phyloP scores from a whole-genome alignment of 2,888 invertebrate genomes.

The Halocaridina rubra region DNA sequence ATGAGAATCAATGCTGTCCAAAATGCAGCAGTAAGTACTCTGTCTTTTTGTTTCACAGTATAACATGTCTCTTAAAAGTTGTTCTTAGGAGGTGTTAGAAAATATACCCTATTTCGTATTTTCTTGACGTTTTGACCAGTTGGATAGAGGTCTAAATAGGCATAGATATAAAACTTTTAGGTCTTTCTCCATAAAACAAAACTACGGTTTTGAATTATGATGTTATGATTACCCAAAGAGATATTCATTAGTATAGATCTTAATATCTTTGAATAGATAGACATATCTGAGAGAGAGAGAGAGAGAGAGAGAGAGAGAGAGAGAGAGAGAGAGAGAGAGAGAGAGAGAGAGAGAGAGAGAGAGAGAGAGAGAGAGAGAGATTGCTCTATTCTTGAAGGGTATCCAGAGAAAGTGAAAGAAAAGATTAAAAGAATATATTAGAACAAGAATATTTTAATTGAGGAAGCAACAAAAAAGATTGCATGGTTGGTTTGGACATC shows the following conservation, averaged over 20 bases:
- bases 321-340: background rate
- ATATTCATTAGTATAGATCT: background rate
- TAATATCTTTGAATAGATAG: background rate
- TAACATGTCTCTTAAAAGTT: too few species aligned
- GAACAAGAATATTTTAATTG: too few species aligned
- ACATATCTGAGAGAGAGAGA: too few species aligned
- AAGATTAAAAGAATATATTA: too few species aligned
- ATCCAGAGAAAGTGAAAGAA: too few species aligned
- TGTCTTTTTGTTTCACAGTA: too few species aligned
- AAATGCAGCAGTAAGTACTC: slow-evolving; percentile 49
- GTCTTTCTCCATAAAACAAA: too few species aligned
- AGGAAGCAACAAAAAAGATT: too few species aligned
- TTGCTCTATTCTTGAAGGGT: too few species aligned
- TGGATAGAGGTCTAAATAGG: background rate
- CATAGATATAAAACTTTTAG: background rate
- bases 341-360: background rate
- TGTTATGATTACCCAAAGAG: background rate
- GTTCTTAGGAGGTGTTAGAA: too few species aligned
- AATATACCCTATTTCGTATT: background rate
- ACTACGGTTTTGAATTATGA: too few species aligned
- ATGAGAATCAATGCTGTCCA: slow-evolving; percentile 29
- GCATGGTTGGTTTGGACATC: too few species aligned
- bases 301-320: background rate
- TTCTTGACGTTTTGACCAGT: background rate
- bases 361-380: slow-evolving; percentile 15